These are phyloP conservation scores for Orchesella flavescens DNA, from an alignment of 2,888 invertebrate genomes.

Conservation along the genomic window DNA sequence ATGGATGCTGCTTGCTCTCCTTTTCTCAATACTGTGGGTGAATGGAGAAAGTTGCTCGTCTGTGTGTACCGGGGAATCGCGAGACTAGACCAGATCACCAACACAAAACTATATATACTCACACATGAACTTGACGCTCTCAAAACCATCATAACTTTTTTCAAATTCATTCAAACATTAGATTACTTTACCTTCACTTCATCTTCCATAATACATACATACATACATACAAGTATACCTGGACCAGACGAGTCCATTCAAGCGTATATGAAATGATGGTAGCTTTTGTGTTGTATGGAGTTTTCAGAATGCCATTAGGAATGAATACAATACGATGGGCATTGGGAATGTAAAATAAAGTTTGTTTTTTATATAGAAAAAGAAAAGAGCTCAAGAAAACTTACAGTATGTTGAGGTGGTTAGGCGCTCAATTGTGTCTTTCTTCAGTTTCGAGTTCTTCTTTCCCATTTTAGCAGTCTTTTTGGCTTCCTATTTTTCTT, in stretches of 20 bases:
- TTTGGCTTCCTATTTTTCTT: neutral
- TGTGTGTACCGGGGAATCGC: neutral
- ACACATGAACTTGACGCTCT: neutral
- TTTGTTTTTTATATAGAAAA: neutral
- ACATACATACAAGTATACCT: too few species aligned
- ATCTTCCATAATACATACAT: too few species aligned
- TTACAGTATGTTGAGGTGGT: slow-evolving; percentile 95
- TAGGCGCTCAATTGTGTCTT: slow-evolving; percentile 93
- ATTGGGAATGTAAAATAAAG: neutral
- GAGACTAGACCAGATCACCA: neutral
- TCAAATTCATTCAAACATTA: neutral
- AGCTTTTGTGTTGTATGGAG: too few species aligned
- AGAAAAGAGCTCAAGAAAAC: slow-evolving; percentile 74
- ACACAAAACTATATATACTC: neutral
- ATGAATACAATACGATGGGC: neutral
- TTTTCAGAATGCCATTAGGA: too few species aligned
- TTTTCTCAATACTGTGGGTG: neutral
- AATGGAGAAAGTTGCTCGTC: neutral
- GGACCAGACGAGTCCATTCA: neutral
- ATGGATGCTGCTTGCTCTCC: too few species aligned
- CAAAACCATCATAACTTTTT: neutral
- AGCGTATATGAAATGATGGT: neutral
- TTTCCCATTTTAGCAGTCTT: slow-evolving; percentile 80
- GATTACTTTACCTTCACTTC: neutral
- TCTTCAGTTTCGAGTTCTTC: slow-evolving; percentile 96